These are phyloP conservation scores for Chloropsis hardwickii DNA, from an alignment of 2,113 vertebrate genomes.

Conservation along the genomic window DNA sequence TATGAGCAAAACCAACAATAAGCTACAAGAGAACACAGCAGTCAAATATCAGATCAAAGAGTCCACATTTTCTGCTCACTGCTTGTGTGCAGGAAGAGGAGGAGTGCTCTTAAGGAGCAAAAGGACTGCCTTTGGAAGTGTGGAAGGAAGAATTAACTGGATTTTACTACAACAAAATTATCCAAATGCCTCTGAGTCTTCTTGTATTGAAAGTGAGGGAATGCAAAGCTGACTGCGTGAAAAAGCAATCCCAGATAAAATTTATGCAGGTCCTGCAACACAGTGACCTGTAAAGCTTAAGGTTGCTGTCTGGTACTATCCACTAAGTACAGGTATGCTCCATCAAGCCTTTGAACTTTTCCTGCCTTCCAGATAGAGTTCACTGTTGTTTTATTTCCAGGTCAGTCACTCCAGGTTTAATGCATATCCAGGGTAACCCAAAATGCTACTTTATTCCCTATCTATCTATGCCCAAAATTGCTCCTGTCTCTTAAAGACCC, in stretches of 20 bases:
- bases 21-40: not conserved
- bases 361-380: not conserved
- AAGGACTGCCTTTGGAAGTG: not conserved
- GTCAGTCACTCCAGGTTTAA: not conserved
- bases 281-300: not conserved
- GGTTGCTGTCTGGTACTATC: not conserved
- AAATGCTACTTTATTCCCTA: not conserved
- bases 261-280: not conserved
- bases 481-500: not conserved
- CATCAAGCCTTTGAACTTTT: not conserved
- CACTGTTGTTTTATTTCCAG: not conserved
- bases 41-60: not conserved
- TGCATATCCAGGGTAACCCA: rapidly evolving
- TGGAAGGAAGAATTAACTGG: not conserved
- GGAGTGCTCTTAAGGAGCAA: not conserved
- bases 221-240: not conserved
- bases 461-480: not conserved
- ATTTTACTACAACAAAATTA: not conserved
- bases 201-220: not conserved
- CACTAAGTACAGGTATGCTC: not conserved
- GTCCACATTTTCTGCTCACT: not conserved
- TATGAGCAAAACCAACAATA: not conserved
- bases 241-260: not conserved
- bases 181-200: not conserved
- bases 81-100: not conserved